Base-by-base conservation (phyloP, 2,888 invertebrate genomes). In the Cecidostiba fungosa region DNA sequence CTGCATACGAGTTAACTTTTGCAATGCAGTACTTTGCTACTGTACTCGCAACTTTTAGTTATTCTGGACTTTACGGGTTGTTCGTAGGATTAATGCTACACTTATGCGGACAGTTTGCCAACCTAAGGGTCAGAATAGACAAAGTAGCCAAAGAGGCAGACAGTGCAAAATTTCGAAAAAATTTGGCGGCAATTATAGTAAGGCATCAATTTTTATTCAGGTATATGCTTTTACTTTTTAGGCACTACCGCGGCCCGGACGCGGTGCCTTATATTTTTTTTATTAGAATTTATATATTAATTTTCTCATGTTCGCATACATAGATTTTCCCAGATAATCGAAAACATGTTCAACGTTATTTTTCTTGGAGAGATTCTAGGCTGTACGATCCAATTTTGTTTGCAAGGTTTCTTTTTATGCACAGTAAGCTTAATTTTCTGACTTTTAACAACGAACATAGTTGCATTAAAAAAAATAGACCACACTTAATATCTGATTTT, bases 331-430 rank as follows among this genome's bases (percentile, higher is more conserved):
- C 78, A 83, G 70, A 87, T 82, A 29, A 89, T 91, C 62, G 91
- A 91, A 54, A 84, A 88, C 10, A 88, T 87, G 36, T 91, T 91
- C 87, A 91, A 89, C 78, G 39, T 82, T 74, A 89, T 91, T 89
- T 87, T 91, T 14, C 85, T 91, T 32, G 80, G 87, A 16, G 90
- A 91, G 59, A 89, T 90, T 87, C 26, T 91, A 5, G 85, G 87
- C 6, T 90, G 89, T 69, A 89, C 90, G 4, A 73, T 90, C 6
- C 89, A 89, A 47, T 83, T 91, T 69, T 91, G 91, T 79, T 88
- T 90, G 69, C 91, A 91, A 79, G 88, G 88, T 69, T 90, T 89
- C 59, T 89, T 89, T 73, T 88, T 87, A 23, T 82, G 91, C 3
- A 86, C 87, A 85, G 91, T 91, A 78, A 83, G 88, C 88, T 78